Evolutionary conservation across 2,888 invertebrate genomes (phyloP), one percentile per base, ranked within the genome.

Genomic region (Stenolophus ochropezus): DNA sequence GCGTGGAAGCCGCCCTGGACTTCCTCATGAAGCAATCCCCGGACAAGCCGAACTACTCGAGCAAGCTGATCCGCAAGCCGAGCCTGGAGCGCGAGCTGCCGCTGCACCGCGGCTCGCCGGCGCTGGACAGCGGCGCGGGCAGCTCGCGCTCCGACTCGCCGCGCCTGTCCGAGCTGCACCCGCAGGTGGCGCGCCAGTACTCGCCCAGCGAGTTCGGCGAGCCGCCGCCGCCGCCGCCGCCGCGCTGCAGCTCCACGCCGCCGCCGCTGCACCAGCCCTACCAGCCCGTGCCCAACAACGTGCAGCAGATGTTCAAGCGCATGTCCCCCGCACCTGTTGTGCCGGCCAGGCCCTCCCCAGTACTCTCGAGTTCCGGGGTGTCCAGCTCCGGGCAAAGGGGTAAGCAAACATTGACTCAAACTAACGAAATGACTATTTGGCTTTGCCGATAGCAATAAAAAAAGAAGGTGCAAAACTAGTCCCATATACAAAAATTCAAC

Each of bases 111-210:
- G 95, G 96, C 74, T 96, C 96, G 88, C 97, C 97, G 5, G 96
- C 96, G 18, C 90, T 96, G 82, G 96, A 96, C 87, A 96, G 96
- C 78, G 96, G 96, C 16, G 96, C 96, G 11, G 96, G 96, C 71
- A 96, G 96, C 87, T 96, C 96, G 2, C 92, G 97, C 78, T 97
- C 97, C 4, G 97, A 97, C 87, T 96, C 96, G 88, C 97, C 96
- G 14, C 93, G 96, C 84, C 91, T 94, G 84, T 89, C 92, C 8
- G 93, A 93, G 84, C 86, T 85, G 14, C 82, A 84, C 23, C 90
- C 91, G 61, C 92, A 74, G 53, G 77, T 82, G 51, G 92, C 92
- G 84, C 91, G 95, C 74, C 94, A 94, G 86, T 95, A 95, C 87
- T 94, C 94, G 81, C 94, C 94, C 5, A 93, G 93, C 61, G 85